phyloP scores from a whole-genome alignment of 2,113 vertebrate genomes.

The Aplodontia rufa region DNA sequence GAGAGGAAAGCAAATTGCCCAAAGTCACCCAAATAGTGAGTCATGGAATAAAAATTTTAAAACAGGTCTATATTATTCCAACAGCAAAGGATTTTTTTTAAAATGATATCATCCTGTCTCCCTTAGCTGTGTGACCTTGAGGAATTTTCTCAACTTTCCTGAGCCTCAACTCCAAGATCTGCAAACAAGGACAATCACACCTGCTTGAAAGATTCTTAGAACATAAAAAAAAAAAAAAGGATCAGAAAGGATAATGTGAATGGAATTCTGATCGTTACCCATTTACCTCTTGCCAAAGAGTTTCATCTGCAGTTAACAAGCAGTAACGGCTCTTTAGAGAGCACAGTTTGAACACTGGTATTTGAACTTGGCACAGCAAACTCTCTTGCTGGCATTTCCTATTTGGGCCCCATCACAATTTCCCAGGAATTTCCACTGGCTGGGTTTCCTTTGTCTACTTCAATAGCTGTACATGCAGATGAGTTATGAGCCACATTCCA shows the following conservation, averaged over 20 bases:
- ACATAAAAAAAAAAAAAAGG: not conserved
- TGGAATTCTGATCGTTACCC: not conserved
- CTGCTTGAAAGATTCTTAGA: not conserved
- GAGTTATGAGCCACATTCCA: slow-evolving; percentile 55
- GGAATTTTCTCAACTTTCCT: not conserved
- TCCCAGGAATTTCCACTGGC: slow-evolving; percentile 67
- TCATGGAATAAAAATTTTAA: slow-evolving; percentile 53
- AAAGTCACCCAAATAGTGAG: slow-evolving; percentile 57
- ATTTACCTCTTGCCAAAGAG: not conserved
- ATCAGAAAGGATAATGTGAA: not conserved
- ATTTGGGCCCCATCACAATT: slow-evolving; percentile 31
- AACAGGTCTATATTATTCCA: slow-evolving; percentile 13
- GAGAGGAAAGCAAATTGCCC: slow-evolving; percentile 27
- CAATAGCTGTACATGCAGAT: slow-evolving; percentile 25
- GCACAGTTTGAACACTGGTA: not conserved
- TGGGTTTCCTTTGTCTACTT: slow-evolving; percentile 41
- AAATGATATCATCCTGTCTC: slow-evolving; percentile 12
- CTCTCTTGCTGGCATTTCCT: slow-evolving; percentile 56
- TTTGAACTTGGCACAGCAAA: slow-evolving; percentile 34
- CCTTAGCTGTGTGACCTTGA: slow-evolving; percentile 18
- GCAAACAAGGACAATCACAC: not conserved
- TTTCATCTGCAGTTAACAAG: not conserved
- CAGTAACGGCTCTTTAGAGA: not conserved
- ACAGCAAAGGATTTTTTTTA: slow-evolving; percentile 35
- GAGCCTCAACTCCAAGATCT: not conserved